Evolutionary conservation across 2,888 invertebrate genomes (phyloP).

Genomic region (Perizoma flavofasciatum): DNA sequence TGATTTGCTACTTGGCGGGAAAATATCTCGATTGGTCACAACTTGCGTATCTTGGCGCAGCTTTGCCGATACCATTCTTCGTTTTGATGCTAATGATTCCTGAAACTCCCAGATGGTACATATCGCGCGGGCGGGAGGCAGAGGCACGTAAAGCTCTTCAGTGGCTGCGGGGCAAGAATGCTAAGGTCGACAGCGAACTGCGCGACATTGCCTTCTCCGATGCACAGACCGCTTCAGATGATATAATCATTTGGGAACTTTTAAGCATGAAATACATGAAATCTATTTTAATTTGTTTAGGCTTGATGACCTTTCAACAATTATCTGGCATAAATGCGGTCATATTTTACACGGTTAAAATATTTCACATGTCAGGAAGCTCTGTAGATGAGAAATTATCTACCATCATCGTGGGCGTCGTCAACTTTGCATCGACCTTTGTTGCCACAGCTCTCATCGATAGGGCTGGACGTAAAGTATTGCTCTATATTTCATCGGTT

Average conservation of each 20-base stretch:
- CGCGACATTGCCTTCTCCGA: slow-evolving; percentile 89
- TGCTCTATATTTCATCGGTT: slow-evolving; percentile 92
- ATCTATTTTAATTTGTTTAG: slow-evolving; percentile 91
- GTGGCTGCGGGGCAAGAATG: slow-evolving; percentile 92
- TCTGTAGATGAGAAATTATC: slow-evolving; percentile 90
- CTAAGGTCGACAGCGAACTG: slow-evolving; percentile 91
- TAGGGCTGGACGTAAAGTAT: slow-evolving; percentile 92
- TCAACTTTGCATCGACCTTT: slow-evolving; percentile 95
- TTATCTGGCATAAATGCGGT: slow-evolving; percentile 97
- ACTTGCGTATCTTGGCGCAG: slow-evolving; percentile 91
- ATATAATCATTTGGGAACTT: slow-evolving; percentile 86
- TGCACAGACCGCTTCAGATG: slow-evolving; percentile 86
- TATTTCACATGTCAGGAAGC: slow-evolving; percentile 94
- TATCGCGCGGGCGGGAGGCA: slow-evolving; percentile 89
- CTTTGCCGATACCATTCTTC: slow-evolving; percentile 90
- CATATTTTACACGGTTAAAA: slow-evolving; percentile 96
- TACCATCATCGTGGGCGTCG: slow-evolving; percentile 94
- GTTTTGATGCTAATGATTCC: slow-evolving; percentile 93
- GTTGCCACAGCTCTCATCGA: slow-evolving; percentile 94
- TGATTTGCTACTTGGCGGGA: slow-evolving; percentile 92
- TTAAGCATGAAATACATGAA: slow-evolving; percentile 88
- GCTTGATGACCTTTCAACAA: slow-evolving; percentile 98
- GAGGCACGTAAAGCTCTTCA: slow-evolving; percentile 90
- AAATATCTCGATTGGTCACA: slow-evolving; percentile 91
- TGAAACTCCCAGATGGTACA: slow-evolving; percentile 97